A percentile compares a stretch with the other conserved stretches of the same genome.
phyloP scores from a whole-genome alignment of 2,797 vertebrate genomes.

The Alectoris magna region DNA sequence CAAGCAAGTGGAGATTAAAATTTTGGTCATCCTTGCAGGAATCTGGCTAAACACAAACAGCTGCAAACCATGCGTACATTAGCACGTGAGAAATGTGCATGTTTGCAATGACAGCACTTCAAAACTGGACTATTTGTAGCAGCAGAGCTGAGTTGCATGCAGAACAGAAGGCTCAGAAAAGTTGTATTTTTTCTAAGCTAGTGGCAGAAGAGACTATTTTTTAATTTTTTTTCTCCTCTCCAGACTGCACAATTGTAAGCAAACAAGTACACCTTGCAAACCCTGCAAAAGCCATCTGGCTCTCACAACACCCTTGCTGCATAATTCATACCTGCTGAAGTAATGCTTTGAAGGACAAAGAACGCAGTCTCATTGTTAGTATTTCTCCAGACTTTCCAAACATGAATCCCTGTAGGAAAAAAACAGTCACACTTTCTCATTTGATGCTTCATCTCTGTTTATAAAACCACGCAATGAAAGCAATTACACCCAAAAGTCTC shows the following conservation, averaged over 20 bases:
- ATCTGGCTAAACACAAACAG: neutral
- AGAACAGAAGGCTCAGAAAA: neutral
- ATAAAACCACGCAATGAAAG: neutral
- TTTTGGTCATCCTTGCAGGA: neutral
- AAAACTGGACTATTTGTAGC: neutral
- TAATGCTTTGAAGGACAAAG: slow-evolving; percentile 72
- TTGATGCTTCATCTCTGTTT: neutral
- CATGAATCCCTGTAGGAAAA: slow-evolving; percentile 61
- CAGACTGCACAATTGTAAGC: neutral
- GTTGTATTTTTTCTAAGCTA: neutral
- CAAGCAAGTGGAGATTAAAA: neutral
- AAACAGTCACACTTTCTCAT: neutral
- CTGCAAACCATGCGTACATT: neutral
- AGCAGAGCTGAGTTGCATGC: neutral
- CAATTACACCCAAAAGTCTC: neutral
- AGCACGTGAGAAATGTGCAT: neutral
- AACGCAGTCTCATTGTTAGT: slow-evolving; percentile 71
- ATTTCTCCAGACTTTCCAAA: slow-evolving; percentile 77
- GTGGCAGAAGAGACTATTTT: neutral
- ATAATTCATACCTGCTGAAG: slow-evolving; percentile 69
- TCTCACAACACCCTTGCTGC: neutral
- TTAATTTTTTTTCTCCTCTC: neutral
- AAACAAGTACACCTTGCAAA: neutral
- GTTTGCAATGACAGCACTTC: neutral
- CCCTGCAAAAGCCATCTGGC: neutral